A percentile compares a stretch with the other conserved stretches of the same genome.
Conservation (phyloP, 2,113 vertebrate species). For the Platysteira castanea region DNA sequence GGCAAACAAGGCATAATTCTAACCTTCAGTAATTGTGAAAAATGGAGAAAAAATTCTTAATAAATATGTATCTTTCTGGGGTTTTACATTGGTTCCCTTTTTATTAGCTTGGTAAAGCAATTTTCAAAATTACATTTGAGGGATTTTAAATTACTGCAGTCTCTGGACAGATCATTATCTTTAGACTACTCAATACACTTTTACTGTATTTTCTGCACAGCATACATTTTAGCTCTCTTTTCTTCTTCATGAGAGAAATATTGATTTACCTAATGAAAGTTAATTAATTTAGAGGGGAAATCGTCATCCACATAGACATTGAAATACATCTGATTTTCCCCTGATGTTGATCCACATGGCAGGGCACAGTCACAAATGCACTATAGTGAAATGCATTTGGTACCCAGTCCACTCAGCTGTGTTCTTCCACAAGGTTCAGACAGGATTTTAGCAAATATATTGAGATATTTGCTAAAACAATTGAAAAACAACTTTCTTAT, state of each 20-base stretch:
- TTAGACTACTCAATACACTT: background rate
- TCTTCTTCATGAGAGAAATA: background rate
- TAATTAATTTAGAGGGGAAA: background rate
- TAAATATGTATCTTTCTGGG: background rate
- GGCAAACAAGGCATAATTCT: background rate
- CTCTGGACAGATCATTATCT: background rate
- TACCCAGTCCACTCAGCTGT: background rate
- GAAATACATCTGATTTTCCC: background rate
- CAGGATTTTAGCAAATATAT: background rate
- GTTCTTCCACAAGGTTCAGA: background rate
- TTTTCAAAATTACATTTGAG: constrained; percentile 6
- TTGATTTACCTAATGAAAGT: background rate
- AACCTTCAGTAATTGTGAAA: background rate
- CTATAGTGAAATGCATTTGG: background rate
- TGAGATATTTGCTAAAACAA: background rate
- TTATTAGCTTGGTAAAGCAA: background rate
- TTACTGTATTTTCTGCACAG: background rate
- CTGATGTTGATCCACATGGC: fast-evolving
- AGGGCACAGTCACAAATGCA: background rate
- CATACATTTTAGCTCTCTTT: background rate
- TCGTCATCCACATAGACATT: background rate
- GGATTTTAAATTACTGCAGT: background rate
- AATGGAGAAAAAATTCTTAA: background rate
- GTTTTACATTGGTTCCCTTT: background rate
- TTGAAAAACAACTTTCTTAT: background rate